phyloP scores from a whole-genome alignment of 2,113 vertebrate species.

The Phalacrocorax carbo region DNA sequence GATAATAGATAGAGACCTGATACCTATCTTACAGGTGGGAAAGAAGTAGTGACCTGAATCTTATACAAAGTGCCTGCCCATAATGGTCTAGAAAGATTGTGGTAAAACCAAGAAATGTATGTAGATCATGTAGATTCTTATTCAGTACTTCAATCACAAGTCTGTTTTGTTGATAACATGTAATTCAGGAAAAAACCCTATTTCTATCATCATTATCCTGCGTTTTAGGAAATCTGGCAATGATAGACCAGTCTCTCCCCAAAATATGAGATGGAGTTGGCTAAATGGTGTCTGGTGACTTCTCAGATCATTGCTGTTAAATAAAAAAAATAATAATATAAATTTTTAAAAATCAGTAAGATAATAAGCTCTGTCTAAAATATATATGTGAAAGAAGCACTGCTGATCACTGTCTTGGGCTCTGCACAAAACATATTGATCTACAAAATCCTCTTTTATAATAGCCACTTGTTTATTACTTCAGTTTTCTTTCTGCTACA shows the following conservation, averaged over 20 bases:
- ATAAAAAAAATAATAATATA: not conserved
- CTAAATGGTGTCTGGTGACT: not conserved
- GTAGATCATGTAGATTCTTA: not conserved
- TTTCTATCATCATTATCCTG: not conserved
- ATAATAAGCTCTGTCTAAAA: not conserved
- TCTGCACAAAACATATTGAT: not conserved
- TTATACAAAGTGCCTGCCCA: not conserved
- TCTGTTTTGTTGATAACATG: not conserved
- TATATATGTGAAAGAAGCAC: not conserved
- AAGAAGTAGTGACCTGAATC: not conserved
- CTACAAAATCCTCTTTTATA: not conserved
- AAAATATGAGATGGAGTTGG: not conserved
- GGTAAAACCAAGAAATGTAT: not conserved
- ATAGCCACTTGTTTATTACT: not conserved
- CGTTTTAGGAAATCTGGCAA: not conserved
- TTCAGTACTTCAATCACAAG: not conserved
- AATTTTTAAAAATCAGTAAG: not conserved
- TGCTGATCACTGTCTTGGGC: not conserved
- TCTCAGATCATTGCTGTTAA: not conserved
- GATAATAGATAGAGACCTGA: not conserved
- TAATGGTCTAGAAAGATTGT: not conserved
- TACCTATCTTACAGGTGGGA: not conserved
- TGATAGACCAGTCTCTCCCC: not conserved
- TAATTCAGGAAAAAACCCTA: not conserved
- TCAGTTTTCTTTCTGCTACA: constrained; percentile 3